phyloP scores from a whole-genome alignment of 2,888 invertebrate species.

The Luperina testacea region DNA sequence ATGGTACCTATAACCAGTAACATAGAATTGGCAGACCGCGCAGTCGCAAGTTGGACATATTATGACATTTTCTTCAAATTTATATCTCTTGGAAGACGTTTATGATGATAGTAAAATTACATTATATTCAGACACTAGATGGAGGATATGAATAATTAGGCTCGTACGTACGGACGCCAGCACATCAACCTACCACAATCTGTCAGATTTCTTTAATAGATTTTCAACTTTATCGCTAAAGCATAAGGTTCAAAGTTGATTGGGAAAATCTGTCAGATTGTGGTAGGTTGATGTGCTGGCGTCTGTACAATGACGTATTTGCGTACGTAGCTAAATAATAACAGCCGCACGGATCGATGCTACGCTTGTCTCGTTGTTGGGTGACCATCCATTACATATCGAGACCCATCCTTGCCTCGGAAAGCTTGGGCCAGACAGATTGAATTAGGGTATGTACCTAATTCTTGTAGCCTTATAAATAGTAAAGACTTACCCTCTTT shows the following conservation, averaged over 20 bases:
- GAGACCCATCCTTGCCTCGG: not conserved
- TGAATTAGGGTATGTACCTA: not conserved
- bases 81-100: conserved; percentile 17
- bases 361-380: not conserved
- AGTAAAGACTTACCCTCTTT: not conserved
- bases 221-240: too few relatives aligned
- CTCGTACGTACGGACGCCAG: too few relatives aligned
- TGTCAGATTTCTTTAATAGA: too few relatives aligned
- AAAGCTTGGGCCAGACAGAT: not conserved
- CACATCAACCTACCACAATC: too few relatives aligned
- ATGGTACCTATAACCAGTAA: conserved; percentile 15
- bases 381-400: not conserved
- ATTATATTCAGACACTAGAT: not conserved
- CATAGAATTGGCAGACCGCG: conserved; percentile 1
- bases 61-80: conserved; percentile 29
- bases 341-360: not conserved
- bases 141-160: not conserved
- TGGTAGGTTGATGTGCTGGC: too few relatives aligned
- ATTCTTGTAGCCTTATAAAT: not conserved
- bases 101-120: conserved; percentile 1
- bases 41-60: conserved; percentile 1
- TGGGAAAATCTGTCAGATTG: too few relatives aligned
- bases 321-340: not conserved
- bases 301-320: too few relatives aligned
- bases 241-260: too few relatives aligned